phyloP scores from a whole-genome alignment of 1,140 invertebrate species.

The Centruroides vittatus region DNA sequence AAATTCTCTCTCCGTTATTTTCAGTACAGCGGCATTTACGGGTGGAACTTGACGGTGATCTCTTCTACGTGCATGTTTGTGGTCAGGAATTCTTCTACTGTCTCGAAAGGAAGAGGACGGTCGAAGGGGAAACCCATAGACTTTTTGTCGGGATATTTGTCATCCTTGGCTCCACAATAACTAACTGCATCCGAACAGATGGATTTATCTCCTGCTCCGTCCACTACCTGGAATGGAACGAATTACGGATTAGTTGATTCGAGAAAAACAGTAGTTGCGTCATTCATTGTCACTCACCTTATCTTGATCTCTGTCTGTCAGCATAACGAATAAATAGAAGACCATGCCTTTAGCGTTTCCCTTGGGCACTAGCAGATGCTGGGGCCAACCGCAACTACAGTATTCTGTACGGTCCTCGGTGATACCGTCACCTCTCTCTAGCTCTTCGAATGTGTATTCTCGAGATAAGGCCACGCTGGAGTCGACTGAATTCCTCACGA shows the following conservation, averaged over 20 bases:
- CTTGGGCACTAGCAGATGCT: conserved; percentile 64
- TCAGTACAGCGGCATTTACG: too few species aligned
- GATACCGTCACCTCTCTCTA: conserved; percentile 23
- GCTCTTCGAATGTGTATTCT: conserved; percentile 40
- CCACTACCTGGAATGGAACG: background rate
- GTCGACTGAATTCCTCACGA: conserved; percentile 42
- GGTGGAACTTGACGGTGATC: conserved; percentile 7
- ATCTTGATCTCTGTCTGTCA: conserved; percentile 58
- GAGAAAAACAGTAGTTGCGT: too few species aligned
- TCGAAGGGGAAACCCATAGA: conserved; percentile 14
- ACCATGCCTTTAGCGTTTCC: conserved; percentile 49
- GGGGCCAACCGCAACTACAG: conserved; percentile 75
- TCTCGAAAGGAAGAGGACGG: conserved; percentile 15
- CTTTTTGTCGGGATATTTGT: conserved; percentile 25
- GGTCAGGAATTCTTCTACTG: conserved; percentile 15
- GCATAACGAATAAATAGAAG: conserved; percentile 61
- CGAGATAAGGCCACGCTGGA: conserved; percentile 57
- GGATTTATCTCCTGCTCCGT: conserved; percentile 2
- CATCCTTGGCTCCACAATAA: conserved; percentile 56
- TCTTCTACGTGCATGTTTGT: background rate
- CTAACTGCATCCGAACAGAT: conserved; percentile 50
- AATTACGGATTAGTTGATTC: background rate
- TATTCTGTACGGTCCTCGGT: conserved; percentile 21
- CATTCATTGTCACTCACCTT: conserved; percentile 21
- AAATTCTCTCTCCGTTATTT: too few species aligned